Evolutionary conservation across 2,113 vertebrate genomes (phyloP), one percentile per base, ranked within the genome.

Genomic region (Anas platyrhynchos): DNA sequence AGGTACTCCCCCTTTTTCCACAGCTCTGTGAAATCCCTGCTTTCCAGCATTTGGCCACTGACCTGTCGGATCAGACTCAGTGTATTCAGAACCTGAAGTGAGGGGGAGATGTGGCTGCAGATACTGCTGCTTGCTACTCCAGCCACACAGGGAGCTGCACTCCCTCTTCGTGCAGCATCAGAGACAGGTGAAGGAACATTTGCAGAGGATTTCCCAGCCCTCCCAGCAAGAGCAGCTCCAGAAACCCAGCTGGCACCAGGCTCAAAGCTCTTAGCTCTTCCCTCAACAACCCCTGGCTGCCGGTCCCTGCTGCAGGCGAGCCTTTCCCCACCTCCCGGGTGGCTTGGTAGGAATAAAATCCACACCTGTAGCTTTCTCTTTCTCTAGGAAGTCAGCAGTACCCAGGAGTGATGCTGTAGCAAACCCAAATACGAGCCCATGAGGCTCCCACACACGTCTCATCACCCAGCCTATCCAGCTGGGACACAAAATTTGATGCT

Each of bases 61-160:
- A 58, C 22, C 56, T 56, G 8, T 36, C 16, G 61, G 41, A 55
- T n/a, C 22, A 61, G 56, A 65, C 43, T 55, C 9, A 32, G 41
- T 8, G 2, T 41, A 71, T 41, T 71, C 16, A 67, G 89, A 94
- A 48, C 23, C 36, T 82, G 69, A 78, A 81, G 66, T 43, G 79
- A 56, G 2, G 22, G 59, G 59, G 82, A 68, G 80, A 22, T 38
- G 32, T 52, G 83, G 61, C n/a, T 67, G 78, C 62, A 84, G 77
- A 76, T 68, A 58, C 15, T 83, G 65, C 43, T 75, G 46, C 32
- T 78, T 54, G 80, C 15, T 21, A 52, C 20, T 72, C 48, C 48
- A 72, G 1, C 50, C 0, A 0, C 27, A 31, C 10, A 22, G 22
- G 43, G 34, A 91, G 20, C 43, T 72, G 41, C 38, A n/a, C 4